Percentiles rank a stretch among this genome's conserved stretches.
Evolutionary conservation across 1,140 invertebrate genomes (phyloP).

Genomic region (Bilobella aurantiaca): DNA sequence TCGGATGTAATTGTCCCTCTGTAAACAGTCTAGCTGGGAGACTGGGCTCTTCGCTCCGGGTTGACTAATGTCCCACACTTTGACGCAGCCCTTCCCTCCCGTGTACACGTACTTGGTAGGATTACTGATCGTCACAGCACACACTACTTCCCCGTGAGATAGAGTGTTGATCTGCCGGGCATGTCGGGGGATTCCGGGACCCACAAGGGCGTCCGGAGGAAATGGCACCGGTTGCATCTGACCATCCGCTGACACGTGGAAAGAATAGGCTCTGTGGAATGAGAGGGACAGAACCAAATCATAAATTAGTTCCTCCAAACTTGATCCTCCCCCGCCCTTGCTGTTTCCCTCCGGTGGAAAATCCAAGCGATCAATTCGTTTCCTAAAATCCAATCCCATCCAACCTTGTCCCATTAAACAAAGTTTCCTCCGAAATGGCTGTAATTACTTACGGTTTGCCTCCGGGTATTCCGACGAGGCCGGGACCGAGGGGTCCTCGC

Average conservation of each 20-base stretch:
- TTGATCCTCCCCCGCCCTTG: too few species aligned
- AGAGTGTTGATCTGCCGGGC: conserved; percentile 65
- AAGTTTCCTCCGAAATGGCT: too few species aligned
- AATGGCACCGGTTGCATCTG: conserved; percentile 67
- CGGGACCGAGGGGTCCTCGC: conserved; percentile 55
- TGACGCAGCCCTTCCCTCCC: conserved; percentile 83
- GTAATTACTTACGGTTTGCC: conserved; percentile 48
- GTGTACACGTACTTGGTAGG: conserved; percentile 76
- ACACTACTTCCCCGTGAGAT: conserved; percentile 74
- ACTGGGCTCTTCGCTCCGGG: conserved; percentile 60
- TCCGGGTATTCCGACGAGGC: conserved; percentile 58
- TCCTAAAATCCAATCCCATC: too few species aligned
- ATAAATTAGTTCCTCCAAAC: too few species aligned
- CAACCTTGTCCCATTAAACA: too few species aligned
- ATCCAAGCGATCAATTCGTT: too few species aligned
- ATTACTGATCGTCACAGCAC: conserved; percentile 74
- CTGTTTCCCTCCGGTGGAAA: too few species aligned
- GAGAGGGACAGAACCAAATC: conserved; percentile 18
- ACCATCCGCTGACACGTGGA: conserved; percentile 59
- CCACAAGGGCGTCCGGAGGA: conserved; percentile 56
- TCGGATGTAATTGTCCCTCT: conserved; percentile 81
- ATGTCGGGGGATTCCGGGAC: conserved; percentile 60
- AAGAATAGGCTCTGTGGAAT: conserved; percentile 57
- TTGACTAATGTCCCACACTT: conserved; percentile 70
- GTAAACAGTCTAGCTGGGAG: conserved; percentile 69